Base-by-base conservation (phyloP, 2,113 vertebrate species). In the Monopterus albus region DNA sequence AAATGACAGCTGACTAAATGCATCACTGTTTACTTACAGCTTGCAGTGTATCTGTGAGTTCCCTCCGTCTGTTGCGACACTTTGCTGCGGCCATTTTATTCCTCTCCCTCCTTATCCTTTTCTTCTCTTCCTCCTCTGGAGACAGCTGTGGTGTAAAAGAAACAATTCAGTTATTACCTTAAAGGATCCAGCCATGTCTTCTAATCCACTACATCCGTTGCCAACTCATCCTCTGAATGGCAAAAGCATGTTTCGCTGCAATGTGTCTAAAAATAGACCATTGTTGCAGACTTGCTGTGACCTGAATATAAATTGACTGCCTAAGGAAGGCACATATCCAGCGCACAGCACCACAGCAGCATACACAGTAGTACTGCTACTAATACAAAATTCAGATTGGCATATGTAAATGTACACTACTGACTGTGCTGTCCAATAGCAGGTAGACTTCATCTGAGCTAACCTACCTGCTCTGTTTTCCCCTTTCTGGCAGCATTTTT, bases 71-170 rank as follows among this genome's bases (percentile, higher is more conserved):
- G 93, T 97, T 99, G 84, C 97, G 94, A 89, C 97, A 99, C 88
- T 98, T 98, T 25, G 97, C 97, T 81, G 97, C 97, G 82, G 97
- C 97, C 96, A 98, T 97, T 91, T 99, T 99, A 95, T 99, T 99
- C 84, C 97, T 95, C 92, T 98, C 97, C 78, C 97, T 94, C 84
- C 97, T 92, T 79, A 99, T 93, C 87, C 94, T 94, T 84, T 97
- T 95, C 72, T 98, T 99, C 84, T 97, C 97, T 69, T 98, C 97
- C 84, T 98, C 97, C 90, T 97, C 96, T 5, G 97, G 95, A 68
- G 96, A 96, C 64, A 99, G 91, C 97, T 99, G 84, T 2, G 63
- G 71, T 26, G 72, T 5, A 49, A 64, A 40, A 84, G 31, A 80
- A 90, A 78, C 52, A 47, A 78, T 68, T 78, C 15, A 77, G 66